Evolutionary conservation across 2,888 invertebrate genomes (phyloP), one percentile per base, ranked within the genome.

Genomic region (Rotaria macrura): DNA sequence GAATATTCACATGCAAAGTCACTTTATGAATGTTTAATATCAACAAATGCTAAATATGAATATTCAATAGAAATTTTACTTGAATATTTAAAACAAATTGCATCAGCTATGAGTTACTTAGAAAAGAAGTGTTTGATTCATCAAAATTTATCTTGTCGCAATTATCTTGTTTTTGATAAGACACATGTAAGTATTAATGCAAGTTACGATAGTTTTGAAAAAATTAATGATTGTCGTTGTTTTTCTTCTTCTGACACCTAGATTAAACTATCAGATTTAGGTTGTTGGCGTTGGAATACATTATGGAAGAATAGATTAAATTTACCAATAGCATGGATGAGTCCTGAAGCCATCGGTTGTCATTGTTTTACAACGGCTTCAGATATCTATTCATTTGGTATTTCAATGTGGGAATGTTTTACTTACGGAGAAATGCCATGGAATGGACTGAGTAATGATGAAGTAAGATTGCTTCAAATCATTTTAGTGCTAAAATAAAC

Each of bases 151-250:
- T 23, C 79, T 7, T 79, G 79, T 79, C 43, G 43, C 43, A 79
- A 79, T 43, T 79, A 25, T 79, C 79, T 79, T 25, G 43, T 79
- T 25, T 79, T 79, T 43, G 43, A 79, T n/a, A 43, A 79, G n/a
- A 14, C 79, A 79, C 79, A 43, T 79, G 79, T 79, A n/a, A 40
- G n/a, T 43, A n/a, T n/a, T n/a, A n/a, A n/a, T n/a, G n/a, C n/a
- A n/a, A 49, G 12, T 49, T 49, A 14, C 0, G 17, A 17, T 47
- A 49, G 14, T 17, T 49, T 49, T 3, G 17, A 3, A 49, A 3
- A 0, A 49, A 17, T 12, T 49, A 17, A 49, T 14, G 2, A 49
- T 17, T 49, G 14, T 17, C 3, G 14, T 49, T 49, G 10, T 49
- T 49, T 49, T 49, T 49, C 1, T 49, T 49, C 2, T 17, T 43